Percentiles rank a stretch among this genome's conserved stretches.
Evolutionary conservation across 1,140 invertebrate genomes (phyloP).

Genomic region (Pseudomyrmex gracilis): DNA sequence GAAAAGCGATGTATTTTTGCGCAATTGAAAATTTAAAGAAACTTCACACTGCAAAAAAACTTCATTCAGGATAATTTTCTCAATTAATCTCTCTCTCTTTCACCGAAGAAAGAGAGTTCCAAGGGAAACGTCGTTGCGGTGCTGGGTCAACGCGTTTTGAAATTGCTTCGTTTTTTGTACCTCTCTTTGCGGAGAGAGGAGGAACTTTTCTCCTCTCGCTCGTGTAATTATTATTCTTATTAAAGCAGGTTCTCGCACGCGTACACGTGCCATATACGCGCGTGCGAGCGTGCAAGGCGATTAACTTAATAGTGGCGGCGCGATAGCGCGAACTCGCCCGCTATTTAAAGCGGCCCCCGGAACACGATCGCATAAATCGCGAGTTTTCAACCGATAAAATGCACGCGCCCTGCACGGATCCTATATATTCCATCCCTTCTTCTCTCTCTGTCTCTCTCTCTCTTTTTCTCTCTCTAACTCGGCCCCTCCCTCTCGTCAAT

Average conservation of each 20-base stretch:
- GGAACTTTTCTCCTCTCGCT: no score
- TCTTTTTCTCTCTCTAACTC: no score
- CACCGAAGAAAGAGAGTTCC: not conserved
- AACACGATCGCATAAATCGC: slow-evolving; percentile 63
- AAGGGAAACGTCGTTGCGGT: slow-evolving; percentile 12
- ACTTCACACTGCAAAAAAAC: not conserved
- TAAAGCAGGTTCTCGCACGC: slow-evolving; percentile 37
- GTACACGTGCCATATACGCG: slow-evolving; percentile 58
- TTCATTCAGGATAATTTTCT: slow-evolving; percentile 28
- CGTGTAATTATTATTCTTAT: slow-evolving; percentile 27
- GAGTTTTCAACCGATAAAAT: slow-evolving; percentile 64
- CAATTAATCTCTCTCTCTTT: slow-evolving; percentile 12
- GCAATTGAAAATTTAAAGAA: slow-evolving; percentile 1
- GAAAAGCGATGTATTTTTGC: no score
- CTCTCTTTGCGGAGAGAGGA: no score
- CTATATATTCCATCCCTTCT: not conserved
- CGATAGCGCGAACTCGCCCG: slow-evolving; percentile 57
- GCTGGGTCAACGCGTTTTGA: slow-evolving; percentile 20
- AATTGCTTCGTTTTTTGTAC: not conserved
- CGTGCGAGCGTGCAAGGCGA: slow-evolving; percentile 61
- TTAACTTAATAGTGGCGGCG: slow-evolving; percentile 67
- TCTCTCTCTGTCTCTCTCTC: not conserved
- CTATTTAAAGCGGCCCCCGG: slow-evolving; percentile 68
- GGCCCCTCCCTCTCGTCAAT: not conserved
- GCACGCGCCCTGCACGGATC: slow-evolving; percentile 56